A percentile compares a stretch with the other conserved stretches of the same genome.
Conservation (phyloP, 2,113 vertebrate genomes). For the Myodes glareolus region DNA sequence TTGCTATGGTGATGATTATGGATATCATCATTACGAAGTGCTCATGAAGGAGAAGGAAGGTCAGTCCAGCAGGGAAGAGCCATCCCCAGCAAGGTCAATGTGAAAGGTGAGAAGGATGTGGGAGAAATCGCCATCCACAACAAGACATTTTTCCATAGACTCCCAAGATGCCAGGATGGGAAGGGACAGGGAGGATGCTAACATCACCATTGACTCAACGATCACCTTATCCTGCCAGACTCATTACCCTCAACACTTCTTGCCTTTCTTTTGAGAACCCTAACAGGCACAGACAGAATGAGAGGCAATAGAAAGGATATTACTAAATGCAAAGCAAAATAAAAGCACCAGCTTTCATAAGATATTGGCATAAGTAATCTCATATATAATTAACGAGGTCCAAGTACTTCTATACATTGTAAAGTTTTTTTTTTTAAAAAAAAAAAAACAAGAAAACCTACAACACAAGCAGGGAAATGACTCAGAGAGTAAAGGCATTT, state of each 20-base stretch:
- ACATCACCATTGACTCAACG: not conserved
- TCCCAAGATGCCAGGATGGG: not conserved
- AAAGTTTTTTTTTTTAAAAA: not conserved
- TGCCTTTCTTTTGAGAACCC: not conserved
- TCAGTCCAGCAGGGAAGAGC: no score
- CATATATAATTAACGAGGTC: not conserved
- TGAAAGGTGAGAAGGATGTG: not conserved
- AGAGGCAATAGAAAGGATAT: not conserved
- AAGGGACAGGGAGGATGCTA: not conserved
- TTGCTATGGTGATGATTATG: not conserved
- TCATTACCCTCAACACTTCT: not conserved
- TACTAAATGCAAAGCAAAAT: slow-evolving; percentile 6
- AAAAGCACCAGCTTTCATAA: not conserved
- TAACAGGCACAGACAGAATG: not conserved
- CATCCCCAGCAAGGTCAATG: not conserved
- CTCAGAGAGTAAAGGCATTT: not conserved
- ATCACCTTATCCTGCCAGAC: not conserved
- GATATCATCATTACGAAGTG: not conserved
- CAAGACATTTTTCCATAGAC: not conserved
- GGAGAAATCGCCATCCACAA: not conserved
- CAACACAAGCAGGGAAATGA: no score
- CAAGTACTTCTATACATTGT: not conserved
- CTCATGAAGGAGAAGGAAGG: not conserved
- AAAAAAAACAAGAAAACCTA: not conserved
- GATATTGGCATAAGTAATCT: no score